phyloP scores from a whole-genome alignment of 1,140 invertebrate genomes.

The Arion vulgaris region DNA sequence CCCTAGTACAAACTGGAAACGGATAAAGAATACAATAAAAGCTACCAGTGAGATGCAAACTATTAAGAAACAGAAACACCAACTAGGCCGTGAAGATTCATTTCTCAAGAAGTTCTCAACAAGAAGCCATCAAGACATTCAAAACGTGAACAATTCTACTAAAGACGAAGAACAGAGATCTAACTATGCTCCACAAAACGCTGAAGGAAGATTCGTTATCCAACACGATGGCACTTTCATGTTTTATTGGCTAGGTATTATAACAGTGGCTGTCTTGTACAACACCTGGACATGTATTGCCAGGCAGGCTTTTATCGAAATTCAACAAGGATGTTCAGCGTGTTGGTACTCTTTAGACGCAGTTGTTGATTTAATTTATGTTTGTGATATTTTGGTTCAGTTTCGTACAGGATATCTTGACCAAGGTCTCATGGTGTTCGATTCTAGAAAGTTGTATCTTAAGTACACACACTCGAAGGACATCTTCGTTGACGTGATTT shows the following conservation, averaged over 20 bases:
- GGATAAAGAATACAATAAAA: slow-evolving; percentile 92
- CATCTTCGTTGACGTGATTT: slow-evolving; percentile 88
- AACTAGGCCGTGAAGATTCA: slow-evolving; percentile 92
- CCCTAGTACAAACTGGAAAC: slow-evolving; percentile 82
- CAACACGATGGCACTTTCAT: slow-evolving; percentile 96
- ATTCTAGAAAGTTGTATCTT: slow-evolving; percentile 88
- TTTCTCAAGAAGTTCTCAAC: slow-evolving; percentile 95
- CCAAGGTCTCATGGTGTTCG: slow-evolving; percentile 94
- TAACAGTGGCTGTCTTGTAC: slow-evolving; percentile 91
- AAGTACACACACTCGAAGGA: slow-evolving; percentile 89
- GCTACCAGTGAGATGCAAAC: slow-evolving; percentile 85
- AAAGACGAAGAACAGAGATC: slow-evolving; percentile 14
- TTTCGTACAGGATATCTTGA: slow-evolving; percentile 96
- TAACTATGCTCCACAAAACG: slow-evolving; percentile 64
- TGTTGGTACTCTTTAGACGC: slow-evolving; percentile 88
- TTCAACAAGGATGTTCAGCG: slow-evolving; percentile 78
- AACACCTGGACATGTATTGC: slow-evolving; percentile 97
- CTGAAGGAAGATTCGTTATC: slow-evolving; percentile 78
- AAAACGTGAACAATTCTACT: not conserved
- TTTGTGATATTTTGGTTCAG: slow-evolving; percentile 90
- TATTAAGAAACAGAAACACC: slow-evolving; percentile 80
- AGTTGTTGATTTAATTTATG: slow-evolving; percentile 88
- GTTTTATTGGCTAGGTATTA: slow-evolving; percentile 93
- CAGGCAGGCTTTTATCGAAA: slow-evolving; percentile 92
- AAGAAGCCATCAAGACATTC: slow-evolving; percentile 76